A percentile compares a stretch with the other conserved stretches of the same genome.
phyloP scores from a whole-genome alignment of 2,797 vertebrate genomes.

The Acanthurus leucopareius region DNA sequence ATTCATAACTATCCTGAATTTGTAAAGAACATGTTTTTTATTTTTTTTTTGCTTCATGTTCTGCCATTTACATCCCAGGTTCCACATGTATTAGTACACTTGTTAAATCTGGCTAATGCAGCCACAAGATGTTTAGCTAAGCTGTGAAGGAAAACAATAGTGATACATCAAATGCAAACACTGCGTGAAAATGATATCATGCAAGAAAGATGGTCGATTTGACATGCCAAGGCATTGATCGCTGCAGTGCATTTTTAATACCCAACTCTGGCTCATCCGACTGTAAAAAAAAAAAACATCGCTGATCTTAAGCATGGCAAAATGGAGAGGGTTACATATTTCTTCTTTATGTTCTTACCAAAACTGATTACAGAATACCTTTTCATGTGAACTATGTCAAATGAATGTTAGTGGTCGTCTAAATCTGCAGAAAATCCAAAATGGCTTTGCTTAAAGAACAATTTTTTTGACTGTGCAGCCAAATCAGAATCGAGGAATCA shows the following conservation, averaged over 20 bases:
- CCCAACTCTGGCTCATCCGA: too few species aligned
- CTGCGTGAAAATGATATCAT: not conserved
- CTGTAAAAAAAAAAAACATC: not conserved
- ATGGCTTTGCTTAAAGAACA: not conserved
- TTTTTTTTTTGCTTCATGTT: not conserved
- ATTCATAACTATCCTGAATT: not conserved
- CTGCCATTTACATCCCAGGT: not conserved
- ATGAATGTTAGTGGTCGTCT: not conserved
- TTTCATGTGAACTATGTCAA: not conserved
- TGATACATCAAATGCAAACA: conserved; percentile 13
- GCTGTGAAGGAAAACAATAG: not conserved
- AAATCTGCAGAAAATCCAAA: not conserved
- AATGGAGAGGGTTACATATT: not conserved
- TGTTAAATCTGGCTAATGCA: not conserved
- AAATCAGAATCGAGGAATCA: conserved; percentile 9
- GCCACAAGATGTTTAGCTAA: not conserved
- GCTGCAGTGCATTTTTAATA: conserved; percentile 20
- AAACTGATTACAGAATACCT: conserved; percentile 8
- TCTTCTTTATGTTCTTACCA: not conserved
- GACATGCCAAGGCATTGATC: conserved; percentile 17
- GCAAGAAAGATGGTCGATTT: not conserved
- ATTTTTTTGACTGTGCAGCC: not conserved
- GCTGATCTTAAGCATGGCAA: conserved; percentile 2
- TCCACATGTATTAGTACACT: not conserved
- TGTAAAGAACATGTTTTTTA: not conserved